A percentile compares a stretch with the other conserved stretches of the same genome.
These are phyloP conservation scores for Molanna angustata DNA, from an alignment of 2,888 invertebrate species.

Conservation along the genomic window DNA sequence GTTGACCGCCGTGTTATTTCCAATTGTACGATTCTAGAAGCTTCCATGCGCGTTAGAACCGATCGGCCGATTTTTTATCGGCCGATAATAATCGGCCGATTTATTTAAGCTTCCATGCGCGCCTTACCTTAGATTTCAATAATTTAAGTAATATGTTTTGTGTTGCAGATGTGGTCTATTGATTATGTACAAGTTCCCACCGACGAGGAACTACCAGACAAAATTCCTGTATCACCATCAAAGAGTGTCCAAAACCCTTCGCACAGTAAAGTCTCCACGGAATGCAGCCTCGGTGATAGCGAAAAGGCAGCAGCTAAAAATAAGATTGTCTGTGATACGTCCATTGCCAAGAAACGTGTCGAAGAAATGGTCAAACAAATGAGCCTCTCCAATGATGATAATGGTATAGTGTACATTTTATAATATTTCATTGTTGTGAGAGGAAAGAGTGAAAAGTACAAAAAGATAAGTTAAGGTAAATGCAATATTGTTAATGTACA, in stretches of 20 bases:
- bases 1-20: too few species aligned
- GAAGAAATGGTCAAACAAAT: conserved; percentile 76
- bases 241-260: conserved; percentile 22
- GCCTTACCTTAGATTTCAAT: not conserved
- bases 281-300: conserved; percentile 27
- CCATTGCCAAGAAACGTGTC: conserved; percentile 56
- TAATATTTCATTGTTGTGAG: too few species aligned
- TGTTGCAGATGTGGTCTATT: conserved; percentile 97
- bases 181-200: conserved; percentile 86
- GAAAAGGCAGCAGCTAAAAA: conserved; percentile 29
- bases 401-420: too few species aligned
- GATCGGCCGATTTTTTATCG: too few species aligned
- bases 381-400: conserved; percentile 65
- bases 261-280: conserved; percentile 21
- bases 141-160: not conserved
- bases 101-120: too few species aligned
- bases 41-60: too few species aligned
- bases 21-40: too few species aligned
- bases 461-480: too few species aligned
- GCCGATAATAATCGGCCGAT: too few species aligned
- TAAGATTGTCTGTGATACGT: conserved; percentile 1
- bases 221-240: conserved; percentile 19
- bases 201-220: conserved; percentile 46
- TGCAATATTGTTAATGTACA: too few species aligned
- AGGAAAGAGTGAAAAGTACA: too few species aligned